phyloP scores from a whole-genome alignment of 2,113 vertebrate species.

The Struthio camelus region DNA sequence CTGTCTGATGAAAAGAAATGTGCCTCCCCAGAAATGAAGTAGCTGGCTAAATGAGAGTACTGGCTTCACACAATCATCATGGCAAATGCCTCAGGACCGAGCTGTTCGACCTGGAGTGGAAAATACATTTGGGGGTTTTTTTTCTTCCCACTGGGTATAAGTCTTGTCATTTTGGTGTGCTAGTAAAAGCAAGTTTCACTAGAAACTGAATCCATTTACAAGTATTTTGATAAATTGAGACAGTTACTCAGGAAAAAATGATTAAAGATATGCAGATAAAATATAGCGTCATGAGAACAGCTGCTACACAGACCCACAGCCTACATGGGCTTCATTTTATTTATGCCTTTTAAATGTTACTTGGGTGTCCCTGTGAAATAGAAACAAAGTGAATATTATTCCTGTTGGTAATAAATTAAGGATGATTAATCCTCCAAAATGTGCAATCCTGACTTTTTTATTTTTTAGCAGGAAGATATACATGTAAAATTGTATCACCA shows the following conservation, averaged over 20 bases:
- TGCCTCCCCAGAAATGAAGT: neutral
- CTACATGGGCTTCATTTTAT: conserved; percentile 15
- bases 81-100: conserved; percentile 15
- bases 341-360: conserved; percentile 33
- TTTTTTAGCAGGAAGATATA: conserved; percentile 37
- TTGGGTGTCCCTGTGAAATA: conserved; percentile 23
- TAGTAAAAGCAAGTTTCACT: conserved; percentile 57
- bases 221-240: conserved; percentile 61
- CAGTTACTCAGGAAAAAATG: conserved; percentile 16
- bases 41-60: conserved; percentile 22
- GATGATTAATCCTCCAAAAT: conserved; percentile 43
- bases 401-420: conserved; percentile 26
- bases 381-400: conserved; percentile 17
- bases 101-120: conserved; percentile 7
- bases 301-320: conserved; percentile 23
- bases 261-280: conserved; percentile 56
- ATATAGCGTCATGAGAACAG: conserved; percentile 22
- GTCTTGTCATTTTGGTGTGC: conserved; percentile 41
- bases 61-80: conserved; percentile 3
- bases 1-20: conserved; percentile 30
- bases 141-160: conserved; percentile 2
- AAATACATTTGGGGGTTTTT: conserved; percentile 17
- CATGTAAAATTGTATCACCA: neutral
- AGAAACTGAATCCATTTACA: conserved; percentile 50
- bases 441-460: neutral